Conservation (phyloP, 2,113 vertebrate genomes). For the Centropus unirufus region DNA sequence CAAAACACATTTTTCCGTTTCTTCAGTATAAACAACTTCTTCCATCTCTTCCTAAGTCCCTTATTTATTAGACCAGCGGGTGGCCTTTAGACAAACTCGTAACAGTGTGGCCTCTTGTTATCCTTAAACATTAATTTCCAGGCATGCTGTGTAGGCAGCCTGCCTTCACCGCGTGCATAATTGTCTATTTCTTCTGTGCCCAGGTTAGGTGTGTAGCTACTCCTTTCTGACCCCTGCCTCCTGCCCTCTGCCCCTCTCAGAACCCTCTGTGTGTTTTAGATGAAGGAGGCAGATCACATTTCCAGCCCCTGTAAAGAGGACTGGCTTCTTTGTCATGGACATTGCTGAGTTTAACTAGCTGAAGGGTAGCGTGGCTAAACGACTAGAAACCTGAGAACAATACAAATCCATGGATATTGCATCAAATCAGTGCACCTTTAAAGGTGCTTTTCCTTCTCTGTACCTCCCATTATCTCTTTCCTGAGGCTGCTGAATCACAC, state of each 20-base stretch:
- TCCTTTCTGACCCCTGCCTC: not conserved
- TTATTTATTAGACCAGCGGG: not conserved
- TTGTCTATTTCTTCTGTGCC: not conserved
- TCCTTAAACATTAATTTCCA: not conserved
- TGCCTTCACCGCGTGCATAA: not conserved
- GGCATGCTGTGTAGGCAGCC: not conserved
- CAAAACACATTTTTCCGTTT: not conserved
- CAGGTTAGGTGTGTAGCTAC: not conserved
- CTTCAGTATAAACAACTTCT: not conserved
- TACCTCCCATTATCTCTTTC: not conserved
- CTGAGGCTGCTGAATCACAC: not conserved
- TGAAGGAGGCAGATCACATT: not conserved
- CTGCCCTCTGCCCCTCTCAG: not conserved
- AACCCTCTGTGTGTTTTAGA: not conserved
- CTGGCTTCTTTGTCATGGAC: not conserved
- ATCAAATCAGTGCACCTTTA: not conserved
- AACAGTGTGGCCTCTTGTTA: not conserved
- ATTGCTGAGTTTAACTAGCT: not conserved
- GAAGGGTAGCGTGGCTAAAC: not conserved
- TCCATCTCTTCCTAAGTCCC: not conserved
- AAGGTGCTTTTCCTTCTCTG: not conserved
- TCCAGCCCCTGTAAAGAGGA: not conserved
- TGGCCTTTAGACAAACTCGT: not conserved
- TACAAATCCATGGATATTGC: not conserved
- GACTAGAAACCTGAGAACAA: not conserved